Conservation (phyloP, 2,113 vertebrate species). For the Hyperopisus bebe region DNA sequence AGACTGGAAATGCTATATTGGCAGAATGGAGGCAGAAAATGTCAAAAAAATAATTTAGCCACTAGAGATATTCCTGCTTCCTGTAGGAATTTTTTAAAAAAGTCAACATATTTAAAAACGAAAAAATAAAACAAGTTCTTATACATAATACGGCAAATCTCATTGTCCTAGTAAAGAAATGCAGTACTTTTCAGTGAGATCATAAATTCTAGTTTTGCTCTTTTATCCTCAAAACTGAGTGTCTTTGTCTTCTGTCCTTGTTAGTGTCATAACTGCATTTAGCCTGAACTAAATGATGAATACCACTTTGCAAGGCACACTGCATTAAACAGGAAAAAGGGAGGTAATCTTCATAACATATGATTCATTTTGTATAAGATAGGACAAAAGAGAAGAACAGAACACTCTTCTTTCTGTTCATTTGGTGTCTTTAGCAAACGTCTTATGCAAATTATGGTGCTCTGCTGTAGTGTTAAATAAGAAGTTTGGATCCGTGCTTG, state of each 20-base stretch:
- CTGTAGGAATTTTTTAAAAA: not conserved
- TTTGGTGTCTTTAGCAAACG: not conserved
- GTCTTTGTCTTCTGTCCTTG: not conserved
- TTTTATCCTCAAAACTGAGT: not conserved
- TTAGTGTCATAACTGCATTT: not conserved
- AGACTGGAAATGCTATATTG: slow-evolving; percentile 28
- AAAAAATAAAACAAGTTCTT: not conserved
- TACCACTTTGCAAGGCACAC: not conserved
- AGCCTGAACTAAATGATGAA: not conserved
- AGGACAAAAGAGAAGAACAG: not conserved
- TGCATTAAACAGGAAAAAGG: not conserved
- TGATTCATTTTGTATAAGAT: slow-evolving; percentile 1
- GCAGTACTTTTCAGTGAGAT: not conserved
- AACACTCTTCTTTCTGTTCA: not conserved
- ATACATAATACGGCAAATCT: not conserved
- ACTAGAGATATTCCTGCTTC: not conserved
- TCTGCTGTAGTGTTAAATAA: not conserved
- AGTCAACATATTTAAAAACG: not conserved
- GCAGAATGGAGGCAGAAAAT: not conserved
- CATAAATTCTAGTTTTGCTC: not conserved
- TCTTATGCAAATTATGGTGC: not conserved
- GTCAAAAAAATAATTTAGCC: not conserved
- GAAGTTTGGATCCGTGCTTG: not conserved
- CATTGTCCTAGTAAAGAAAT: not conserved
- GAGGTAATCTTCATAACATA: not conserved